These are phyloP conservation scores for Macropis europaea DNA, from an alignment of 2,888 invertebrate genomes.

Conservation along the genomic window DNA sequence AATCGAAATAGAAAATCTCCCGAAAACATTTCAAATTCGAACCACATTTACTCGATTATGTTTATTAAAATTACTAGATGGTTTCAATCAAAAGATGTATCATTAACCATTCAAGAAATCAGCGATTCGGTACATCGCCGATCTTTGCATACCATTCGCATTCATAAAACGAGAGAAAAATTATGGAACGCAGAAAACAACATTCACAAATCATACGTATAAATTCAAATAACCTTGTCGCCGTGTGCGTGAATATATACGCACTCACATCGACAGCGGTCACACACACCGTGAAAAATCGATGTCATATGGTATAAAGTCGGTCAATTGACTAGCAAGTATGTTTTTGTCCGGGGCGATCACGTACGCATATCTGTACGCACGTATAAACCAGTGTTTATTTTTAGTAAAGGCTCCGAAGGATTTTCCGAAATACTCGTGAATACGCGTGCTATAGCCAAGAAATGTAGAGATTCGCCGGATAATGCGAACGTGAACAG, in stretches of 20 bases:
- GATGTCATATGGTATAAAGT: constrained; percentile 43
- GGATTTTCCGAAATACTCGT: constrained; percentile 58
- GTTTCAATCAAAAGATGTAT: constrained; percentile 21
- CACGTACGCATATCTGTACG: constrained; percentile 53
- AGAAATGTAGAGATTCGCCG: constrained; percentile 22
- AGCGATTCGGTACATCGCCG: not conserved
- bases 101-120: not conserved
- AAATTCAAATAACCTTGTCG: constrained; percentile 8
- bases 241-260: not conserved
- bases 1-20: not conserved
- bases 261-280: not conserved
- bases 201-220: not conserved
- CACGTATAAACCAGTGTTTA: constrained; percentile 69
- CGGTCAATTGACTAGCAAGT: constrained; percentile 66
- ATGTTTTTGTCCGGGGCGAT: constrained; percentile 69
- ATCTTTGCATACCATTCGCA: not conserved
- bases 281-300: not conserved
- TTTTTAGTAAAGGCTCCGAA: constrained; percentile 65
- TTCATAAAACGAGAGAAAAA: constrained; percentile 15
- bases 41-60: not conserved
- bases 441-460: constrained; percentile 40
- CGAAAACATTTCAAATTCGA: constrained; percentile 6
- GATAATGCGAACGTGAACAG: not conserved
- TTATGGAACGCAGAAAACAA: not conserved
- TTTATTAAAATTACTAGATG: constrained; percentile 1